Conservation (phyloP, 2,113 vertebrate genomes). For the Oncorhynchus gorbuscha region DNA sequence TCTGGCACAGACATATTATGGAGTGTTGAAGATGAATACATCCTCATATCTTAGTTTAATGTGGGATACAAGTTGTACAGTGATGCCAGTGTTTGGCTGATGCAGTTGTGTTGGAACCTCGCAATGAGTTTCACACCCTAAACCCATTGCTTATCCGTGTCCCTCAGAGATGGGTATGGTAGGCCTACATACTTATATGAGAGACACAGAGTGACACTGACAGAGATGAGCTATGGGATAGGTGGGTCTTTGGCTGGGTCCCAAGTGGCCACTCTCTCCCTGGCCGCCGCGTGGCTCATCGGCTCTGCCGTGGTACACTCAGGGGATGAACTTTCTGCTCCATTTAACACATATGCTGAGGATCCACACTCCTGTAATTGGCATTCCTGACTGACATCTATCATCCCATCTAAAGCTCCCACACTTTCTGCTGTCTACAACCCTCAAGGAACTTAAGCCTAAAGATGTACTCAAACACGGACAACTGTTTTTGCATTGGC, state of each 20-base stretch:
- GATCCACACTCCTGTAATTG: slow-evolving; percentile 19
- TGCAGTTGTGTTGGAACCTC: neutral
- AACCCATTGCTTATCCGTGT: too few species aligned
- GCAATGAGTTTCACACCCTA: slow-evolving; percentile 4
- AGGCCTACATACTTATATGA: too few species aligned
- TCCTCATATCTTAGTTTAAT: neutral
- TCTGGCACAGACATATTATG: too few species aligned
- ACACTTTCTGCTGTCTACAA: slow-evolving; percentile 1
- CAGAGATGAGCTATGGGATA: neutral
- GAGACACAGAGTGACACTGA: neutral
- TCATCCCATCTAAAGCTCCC: slow-evolving; percentile 27
- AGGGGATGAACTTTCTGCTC: slow-evolving; percentile 44
- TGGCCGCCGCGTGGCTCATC: slow-evolving; percentile 20
- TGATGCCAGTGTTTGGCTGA: neutral
- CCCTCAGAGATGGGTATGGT: too few species aligned
- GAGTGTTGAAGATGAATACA: too few species aligned
- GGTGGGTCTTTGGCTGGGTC: slow-evolving; percentile 13
- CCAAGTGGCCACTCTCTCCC: slow-evolving; percentile 15
- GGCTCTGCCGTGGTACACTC: slow-evolving; percentile 20
- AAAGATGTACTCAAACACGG: neutral
- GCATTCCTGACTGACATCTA: slow-evolving; percentile 35
- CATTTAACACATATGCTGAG: slow-evolving; percentile 34
- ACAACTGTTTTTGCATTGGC: neutral
- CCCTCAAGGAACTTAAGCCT: neutral
- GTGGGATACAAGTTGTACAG: neutral